These are phyloP conservation scores for Leptinotarsa lineolata DNA, from an alignment of 1,140 invertebrate species.

Conservation along the genomic window DNA sequence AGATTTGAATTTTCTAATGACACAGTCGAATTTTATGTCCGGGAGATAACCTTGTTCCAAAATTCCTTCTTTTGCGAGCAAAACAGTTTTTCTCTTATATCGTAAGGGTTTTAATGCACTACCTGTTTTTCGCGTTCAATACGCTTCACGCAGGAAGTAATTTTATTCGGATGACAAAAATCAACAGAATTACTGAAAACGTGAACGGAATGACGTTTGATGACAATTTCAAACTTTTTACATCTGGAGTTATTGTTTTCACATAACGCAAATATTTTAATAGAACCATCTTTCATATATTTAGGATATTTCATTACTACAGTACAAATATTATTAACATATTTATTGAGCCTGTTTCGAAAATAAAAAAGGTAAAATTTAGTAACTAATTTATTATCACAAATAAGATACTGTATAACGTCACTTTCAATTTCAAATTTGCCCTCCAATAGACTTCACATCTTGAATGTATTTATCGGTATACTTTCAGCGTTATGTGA, in stretches of 20 bases:
- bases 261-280: constrained; percentile 28
- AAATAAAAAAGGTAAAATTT: constrained; percentile 6
- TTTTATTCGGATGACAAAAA: constrained; percentile 17
- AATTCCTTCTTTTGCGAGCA: constrained; percentile 6
- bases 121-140: constrained; percentile 23
- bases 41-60: constrained; percentile 19
- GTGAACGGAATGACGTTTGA: background rate
- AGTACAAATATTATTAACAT: constrained; percentile 6
- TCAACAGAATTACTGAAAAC: constrained; percentile 2
- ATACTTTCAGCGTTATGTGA: background rate
- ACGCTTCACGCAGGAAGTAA: constrained; percentile 15
- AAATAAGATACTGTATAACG: background rate
- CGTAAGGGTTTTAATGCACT: constrained; percentile 13
- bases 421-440: background rate
- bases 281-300: constrained; percentile 7
- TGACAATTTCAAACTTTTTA: constrained; percentile 26
- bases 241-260: constrained; percentile 24
- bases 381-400: background rate
- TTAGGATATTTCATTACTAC: constrained; percentile 20
- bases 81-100: constrained; percentile 12
- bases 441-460: background rate
- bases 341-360: background rate
- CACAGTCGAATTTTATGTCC: constrained; percentile 27
- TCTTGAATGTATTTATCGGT: background rate
- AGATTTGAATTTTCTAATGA: constrained; percentile 28